phyloP scores from a whole-genome alignment of 2,888 invertebrate genomes.

The Drosophila ezoana region DNA sequence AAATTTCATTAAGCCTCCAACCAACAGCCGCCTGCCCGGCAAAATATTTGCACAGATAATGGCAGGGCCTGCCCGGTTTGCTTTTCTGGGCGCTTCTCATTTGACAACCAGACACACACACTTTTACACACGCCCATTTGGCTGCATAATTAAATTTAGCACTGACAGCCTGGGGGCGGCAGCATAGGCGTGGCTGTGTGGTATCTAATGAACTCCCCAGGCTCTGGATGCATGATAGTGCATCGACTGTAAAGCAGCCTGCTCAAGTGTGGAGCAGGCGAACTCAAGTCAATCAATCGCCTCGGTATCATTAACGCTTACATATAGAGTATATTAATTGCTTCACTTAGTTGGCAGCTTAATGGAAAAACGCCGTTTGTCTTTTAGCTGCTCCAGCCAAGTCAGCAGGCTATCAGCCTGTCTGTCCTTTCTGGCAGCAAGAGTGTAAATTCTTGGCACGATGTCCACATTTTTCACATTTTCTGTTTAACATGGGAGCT shows the following conservation, averaged over 20 bases:
- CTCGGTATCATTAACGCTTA: conserved; percentile 15
- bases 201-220: conserved; percentile 51
- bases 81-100: conserved; percentile 39
- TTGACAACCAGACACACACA: conserved; percentile 24
- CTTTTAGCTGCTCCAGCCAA: not conserved
- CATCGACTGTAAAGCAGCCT: conserved; percentile 22
- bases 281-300: conserved; percentile 51
- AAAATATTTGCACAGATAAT: conserved; percentile 70
- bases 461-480: conserved; percentile 38
- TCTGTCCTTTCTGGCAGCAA: not conserved
- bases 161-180: conserved; percentile 35
- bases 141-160: conserved; percentile 67
- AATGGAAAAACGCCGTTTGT: not conserved
- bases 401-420: not conserved
- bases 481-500: conserved; percentile 14
- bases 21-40: conserved; percentile 17
- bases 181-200: conserved; percentile 41
- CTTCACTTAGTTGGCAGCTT: conserved; percentile 4
- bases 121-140: conserved; percentile 30
- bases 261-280: conserved; percentile 15
- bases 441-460: conserved; percentile 9
- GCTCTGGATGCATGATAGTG: conserved; percentile 41
- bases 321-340: conserved; percentile 6
- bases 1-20: conserved; percentile 59
- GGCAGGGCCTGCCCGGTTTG: conserved; percentile 42